Evolutionary conservation across 2,888 invertebrate species (phyloP).

Genomic region (Colostygia pectinataria): DNA sequence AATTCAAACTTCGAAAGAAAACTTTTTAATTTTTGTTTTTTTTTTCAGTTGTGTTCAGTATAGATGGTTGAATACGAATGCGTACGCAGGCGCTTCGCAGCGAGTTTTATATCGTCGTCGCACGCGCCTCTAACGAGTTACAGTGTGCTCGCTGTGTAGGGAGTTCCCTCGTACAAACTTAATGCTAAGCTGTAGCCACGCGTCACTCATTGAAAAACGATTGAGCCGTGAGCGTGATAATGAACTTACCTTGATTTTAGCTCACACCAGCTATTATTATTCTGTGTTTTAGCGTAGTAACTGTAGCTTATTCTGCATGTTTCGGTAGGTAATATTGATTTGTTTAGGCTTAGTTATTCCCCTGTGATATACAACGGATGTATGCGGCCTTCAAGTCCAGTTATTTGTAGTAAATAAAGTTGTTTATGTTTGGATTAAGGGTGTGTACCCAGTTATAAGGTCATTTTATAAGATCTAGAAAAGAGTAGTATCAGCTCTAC

Average conservation of each 20-base stretch:
- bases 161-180: conserved; percentile 46
- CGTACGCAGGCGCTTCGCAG: conserved; percentile 26
- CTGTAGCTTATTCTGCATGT: conserved; percentile 2
- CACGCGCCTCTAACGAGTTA: conserved; percentile 33
- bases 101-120: conserved; percentile 42
- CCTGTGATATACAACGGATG: background rate
- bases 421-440: too few relatives aligned
- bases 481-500: too few relatives aligned
- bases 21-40: conserved; percentile 2
- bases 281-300: background rate
- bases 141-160: conserved; percentile 37
- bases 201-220: conserved; percentile 48
- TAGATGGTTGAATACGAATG: conserved; percentile 40
- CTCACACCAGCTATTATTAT: background rate
- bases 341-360: conserved; percentile 15
- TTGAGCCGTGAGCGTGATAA: conserved; percentile 21
- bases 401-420: too few relatives aligned
- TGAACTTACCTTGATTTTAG: conserved; percentile 22
- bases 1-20: conserved; percentile 5
- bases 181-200: conserved; percentile 24
- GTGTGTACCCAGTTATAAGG: too few relatives aligned
- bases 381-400: too few relatives aligned
- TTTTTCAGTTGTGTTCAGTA: conserved; percentile 16
- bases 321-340: conserved; percentile 1
- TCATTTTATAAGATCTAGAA: too few relatives aligned